phyloP scores from a whole-genome alignment of 1,140 invertebrate genomes.

The Papilio polyxenes region DNA sequence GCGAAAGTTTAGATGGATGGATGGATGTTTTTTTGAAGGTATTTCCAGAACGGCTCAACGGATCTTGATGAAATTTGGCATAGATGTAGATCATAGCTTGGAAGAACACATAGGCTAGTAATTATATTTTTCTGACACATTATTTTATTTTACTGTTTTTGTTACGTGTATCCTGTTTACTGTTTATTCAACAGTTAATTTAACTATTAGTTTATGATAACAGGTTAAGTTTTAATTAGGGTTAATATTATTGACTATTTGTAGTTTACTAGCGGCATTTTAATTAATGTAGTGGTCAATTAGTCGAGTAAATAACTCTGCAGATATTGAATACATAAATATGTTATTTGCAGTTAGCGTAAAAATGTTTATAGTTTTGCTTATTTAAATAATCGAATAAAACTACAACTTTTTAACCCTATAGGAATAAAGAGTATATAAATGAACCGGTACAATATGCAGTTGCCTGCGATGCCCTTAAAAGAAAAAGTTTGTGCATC shows the following conservation, averaged over 20 bases:
- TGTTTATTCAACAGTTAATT: neutral
- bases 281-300: neutral
- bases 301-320: neutral
- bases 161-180: neutral
- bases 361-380: too few relatives aligned
- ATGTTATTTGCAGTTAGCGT: neutral
- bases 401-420: too few relatives aligned
- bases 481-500: neutral
- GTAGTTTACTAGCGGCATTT: slow-evolving; percentile 2
- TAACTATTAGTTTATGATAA: slow-evolving; percentile 6
- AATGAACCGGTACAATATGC: neutral
- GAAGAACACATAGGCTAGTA: too few relatives aligned
- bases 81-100: too few relatives aligned
- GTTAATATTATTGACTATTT: neutral
- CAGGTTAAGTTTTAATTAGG: neutral
- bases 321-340: neutral
- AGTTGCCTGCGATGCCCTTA: neutral
- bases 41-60: too few relatives aligned
- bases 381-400: too few relatives aligned
- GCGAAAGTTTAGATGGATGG: too few relatives aligned
- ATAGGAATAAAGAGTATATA: neutral
- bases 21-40: too few relatives aligned
- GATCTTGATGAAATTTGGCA: too few relatives aligned
- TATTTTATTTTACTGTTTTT: too few relatives aligned
- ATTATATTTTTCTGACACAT: too few relatives aligned